Evolutionary conservation across 2,797 vertebrate genomes (phyloP), one percentile per base, ranked within the genome.

Genomic region (Onychomys leucogaster): DNA sequence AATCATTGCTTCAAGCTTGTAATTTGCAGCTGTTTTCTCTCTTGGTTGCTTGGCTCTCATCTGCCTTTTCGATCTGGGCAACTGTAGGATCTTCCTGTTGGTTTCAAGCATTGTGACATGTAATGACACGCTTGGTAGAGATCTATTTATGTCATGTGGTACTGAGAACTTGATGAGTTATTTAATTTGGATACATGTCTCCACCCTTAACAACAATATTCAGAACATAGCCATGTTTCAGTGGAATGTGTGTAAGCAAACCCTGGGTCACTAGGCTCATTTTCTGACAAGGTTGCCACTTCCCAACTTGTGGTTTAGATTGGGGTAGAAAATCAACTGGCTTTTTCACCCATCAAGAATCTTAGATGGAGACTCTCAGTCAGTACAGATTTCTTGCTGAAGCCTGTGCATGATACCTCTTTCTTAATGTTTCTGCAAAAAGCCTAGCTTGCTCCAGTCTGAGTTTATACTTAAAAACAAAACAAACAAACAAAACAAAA

Each of bases 231-330:
- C 3, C 37, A 76, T 84, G 14, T 76, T 93, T 89, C 57, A 86
- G 63, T 90, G 27, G 67, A 85, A 92, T 88, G 25, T 89, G 32
- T 61, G 92, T 94, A 82, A 88, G 89, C 57, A 85, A 95, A 87
- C 55, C 37, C 52, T 85, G 55, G n/a, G 49, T 67, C 82, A 94
- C 73, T 19, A 77, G 81, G 49, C 19, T 90, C 55, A 78, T 95
- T 97, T 95, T 84, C 61, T 95, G 23, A 90, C n/a, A 95, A 92
- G 65, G 78, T 32, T 90, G 65, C 59, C 59, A 78, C 61, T 85
- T 95, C n/a, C 78, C 52, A 93, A 88, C 76, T 90, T 94, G 21
- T 89, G 73, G 89, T 92, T 94, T 27, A 43, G 25, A 82, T 71
- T 37, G 57, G 81, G 11, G n/a, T n/a, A 63, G 8, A 86, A 82